Base-by-base conservation (phyloP, 2,797 vertebrate genomes). In the Mastacembelus armatus region DNA sequence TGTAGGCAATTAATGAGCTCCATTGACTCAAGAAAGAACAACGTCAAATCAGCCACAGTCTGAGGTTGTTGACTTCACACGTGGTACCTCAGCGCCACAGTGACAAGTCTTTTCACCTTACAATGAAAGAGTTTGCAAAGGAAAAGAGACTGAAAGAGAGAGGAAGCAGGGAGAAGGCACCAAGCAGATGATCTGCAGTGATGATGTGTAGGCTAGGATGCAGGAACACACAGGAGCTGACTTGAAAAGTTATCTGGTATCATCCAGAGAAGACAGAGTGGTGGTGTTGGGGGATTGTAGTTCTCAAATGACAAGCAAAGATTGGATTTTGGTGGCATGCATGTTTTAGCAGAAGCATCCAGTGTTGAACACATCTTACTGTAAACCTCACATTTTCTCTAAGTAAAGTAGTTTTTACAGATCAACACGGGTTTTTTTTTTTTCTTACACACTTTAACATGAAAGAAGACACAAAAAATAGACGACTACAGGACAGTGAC, bases 1-100 rank as follows among this genome's bases (percentile, higher is more conserved):
- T 36, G 63, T 42, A 56, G 44, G 68, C 64, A 65, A 71, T 76
- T 88, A 88, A 85, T 75, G 70, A 88, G 84, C 74, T 72, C 69
- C 60, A 26, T 56, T 22, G 3, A 72, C 73, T 63, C 74, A 55
- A 63, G 83, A 78, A 39, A 82, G 59, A 14, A 49, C 54, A 0
- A 35, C 32, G 52, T 86, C 79, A 79, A 71, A 81, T 84, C 73
- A 63, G 66, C 68, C 52, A 5, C 62, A 32, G 29, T 65, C 71
- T 86, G 81, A 85, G 80, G 72, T 65, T 54, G 82, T 82, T 77
- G 83, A 71, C 74, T 78, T 87, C 61, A 77, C 79, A 71, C 74
- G 33, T 47, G 42, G 59, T 49, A 73, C 67, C 69, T 77, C 71
- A 0, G 80, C 19, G 19, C 49, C 65, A 45, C 66, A 70, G 79